Percentiles rank a stretch among this genome's conserved stretches.
These are phyloP conservation scores for Chrysochloris asiatica DNA, from an alignment of 2,113 vertebrate genomes.

Conservation along the genomic window DNA sequence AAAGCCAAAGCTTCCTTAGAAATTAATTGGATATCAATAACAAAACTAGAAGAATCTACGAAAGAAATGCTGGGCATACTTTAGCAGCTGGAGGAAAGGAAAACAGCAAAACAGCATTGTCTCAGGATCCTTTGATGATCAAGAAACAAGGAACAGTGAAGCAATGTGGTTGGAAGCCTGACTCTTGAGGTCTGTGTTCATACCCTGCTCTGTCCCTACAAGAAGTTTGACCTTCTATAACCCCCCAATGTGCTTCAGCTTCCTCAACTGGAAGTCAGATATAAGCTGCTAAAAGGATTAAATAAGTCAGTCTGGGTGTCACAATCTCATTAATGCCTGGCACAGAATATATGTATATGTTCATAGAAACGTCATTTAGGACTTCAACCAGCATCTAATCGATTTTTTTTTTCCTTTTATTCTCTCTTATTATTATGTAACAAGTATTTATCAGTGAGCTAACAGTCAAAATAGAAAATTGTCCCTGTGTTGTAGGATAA, in stretches of 20 bases:
- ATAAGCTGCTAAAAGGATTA: neutral
- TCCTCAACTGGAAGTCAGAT: neutral
- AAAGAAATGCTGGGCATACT: neutral
- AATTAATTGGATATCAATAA: neutral
- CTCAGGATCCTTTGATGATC: neutral
- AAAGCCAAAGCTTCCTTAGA: neutral
- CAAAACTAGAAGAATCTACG: neutral
- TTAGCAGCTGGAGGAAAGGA: neutral
- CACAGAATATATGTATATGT: neutral
- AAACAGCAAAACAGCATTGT: no score
- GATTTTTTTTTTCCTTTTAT: neutral
- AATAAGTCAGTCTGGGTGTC: neutral
- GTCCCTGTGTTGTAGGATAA: no score
- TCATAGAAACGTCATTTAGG: neutral
- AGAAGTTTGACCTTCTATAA: neutral
- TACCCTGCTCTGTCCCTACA: neutral
- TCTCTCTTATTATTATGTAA: neutral
- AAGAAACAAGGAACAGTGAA: neutral
- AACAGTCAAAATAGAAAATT: no score
- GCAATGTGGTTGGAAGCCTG: neutral
- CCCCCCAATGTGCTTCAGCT: neutral
- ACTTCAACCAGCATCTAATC: neutral
- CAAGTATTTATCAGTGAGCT: no score
- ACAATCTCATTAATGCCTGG: neutral
- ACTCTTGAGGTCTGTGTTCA: neutral